These are phyloP conservation scores for Plagiodera versicolora DNA, from an alignment of 2,888 invertebrate genomes.

Conservation along the genomic window DNA sequence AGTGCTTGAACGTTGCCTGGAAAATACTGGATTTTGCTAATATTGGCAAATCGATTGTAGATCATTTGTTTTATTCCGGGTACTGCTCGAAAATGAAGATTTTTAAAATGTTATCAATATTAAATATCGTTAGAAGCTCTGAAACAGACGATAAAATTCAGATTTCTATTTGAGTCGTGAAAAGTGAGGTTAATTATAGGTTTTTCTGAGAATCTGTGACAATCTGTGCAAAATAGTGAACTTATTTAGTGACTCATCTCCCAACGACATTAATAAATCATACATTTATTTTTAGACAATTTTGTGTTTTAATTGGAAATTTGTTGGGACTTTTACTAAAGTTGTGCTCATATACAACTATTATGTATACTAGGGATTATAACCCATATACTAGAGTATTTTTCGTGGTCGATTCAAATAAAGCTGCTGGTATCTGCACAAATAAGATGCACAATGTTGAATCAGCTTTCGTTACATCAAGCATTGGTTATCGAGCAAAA, in stretches of 20 bases:
- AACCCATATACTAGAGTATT: conserved; percentile 39
- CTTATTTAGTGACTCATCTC: conserved; percentile 20
- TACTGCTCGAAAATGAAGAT: conserved; percentile 50
- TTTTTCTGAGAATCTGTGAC: conserved; percentile 36
- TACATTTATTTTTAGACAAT: conserved; percentile 14
- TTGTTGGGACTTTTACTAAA: conserved; percentile 13
- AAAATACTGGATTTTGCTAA: not conserved
- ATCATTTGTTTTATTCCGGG: conserved; percentile 7
- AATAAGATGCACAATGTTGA: conserved; percentile 52
- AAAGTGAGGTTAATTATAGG: conserved; percentile 41
- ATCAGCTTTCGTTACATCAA: conserved; percentile 48
- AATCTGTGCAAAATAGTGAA: conserved; percentile 18
- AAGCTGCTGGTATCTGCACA: conserved; percentile 48
- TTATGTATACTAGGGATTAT: conserved; percentile 47
- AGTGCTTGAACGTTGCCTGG: not conserved
- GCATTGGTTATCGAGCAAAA: conserved; percentile 52
- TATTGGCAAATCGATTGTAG: not conserved
- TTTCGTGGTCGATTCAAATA: conserved; percentile 43
- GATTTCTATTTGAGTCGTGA: conserved; percentile 32
- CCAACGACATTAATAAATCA: conserved; percentile 13
- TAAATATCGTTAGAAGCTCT: conserved; percentile 53
- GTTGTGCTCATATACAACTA: conserved; percentile 30
- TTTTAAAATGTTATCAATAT: conserved; percentile 51
- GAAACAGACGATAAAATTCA: conserved; percentile 43
- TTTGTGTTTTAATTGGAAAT: conserved; percentile 5